These are phyloP conservation scores for Netelia inedita DNA, from an alignment of 2,888 invertebrate genomes.

Conservation along the genomic window DNA sequence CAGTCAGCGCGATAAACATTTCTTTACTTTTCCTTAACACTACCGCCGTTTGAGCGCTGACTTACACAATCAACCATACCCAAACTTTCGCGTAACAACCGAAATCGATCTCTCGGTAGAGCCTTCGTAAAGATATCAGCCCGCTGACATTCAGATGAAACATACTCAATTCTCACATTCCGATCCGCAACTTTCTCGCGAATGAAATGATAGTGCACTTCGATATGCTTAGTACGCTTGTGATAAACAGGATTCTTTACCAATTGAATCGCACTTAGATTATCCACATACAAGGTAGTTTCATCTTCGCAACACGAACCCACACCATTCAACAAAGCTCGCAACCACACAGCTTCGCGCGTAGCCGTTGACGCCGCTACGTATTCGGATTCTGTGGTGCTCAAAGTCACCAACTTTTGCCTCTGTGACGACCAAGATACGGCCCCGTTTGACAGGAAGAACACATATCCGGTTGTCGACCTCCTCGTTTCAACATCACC, in stretches of 20 bases:
- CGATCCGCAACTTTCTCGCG: no score
- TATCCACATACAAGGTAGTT: no score
- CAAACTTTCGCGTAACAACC: background rate
- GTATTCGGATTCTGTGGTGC: background rate
- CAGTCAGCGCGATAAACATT: background rate
- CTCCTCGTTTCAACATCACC: background rate
- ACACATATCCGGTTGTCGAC: constrained; percentile 7
- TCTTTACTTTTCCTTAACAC: no score
- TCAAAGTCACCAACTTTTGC: background rate
- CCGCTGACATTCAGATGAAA: no score
- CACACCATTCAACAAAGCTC: background rate
- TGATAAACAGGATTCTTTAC: no score
- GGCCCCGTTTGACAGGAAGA: background rate
- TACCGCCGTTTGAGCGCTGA: background rate
- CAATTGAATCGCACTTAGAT: no score
- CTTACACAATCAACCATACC: background rate
- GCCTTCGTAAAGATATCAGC: no score
- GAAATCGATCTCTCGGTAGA: background rate
- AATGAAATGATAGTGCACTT: no score
- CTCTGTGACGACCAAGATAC: constrained; percentile 8
- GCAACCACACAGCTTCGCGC: constrained; percentile 8
- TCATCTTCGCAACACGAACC: background rate
- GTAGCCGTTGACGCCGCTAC: background rate
- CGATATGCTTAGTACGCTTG: no score
- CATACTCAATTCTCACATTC: no score